Percentiles rank a stretch among this genome's conserved stretches.
These are phyloP conservation scores for Otocyon megalotis DNA, from an alignment of 2,113 vertebrate genomes.

Conservation along the genomic window DNA sequence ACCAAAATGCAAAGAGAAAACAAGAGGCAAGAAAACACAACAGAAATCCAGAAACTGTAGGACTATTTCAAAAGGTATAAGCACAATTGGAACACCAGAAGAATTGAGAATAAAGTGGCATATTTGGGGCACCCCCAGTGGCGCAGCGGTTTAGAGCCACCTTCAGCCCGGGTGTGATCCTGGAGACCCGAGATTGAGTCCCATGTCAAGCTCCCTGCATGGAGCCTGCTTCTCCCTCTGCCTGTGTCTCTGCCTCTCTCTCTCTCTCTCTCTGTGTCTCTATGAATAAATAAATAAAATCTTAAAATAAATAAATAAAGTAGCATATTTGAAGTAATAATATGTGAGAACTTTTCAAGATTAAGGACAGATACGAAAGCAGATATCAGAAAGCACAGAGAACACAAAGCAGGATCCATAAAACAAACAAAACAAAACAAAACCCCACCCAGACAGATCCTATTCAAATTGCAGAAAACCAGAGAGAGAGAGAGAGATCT, in stretches of 20 bases:
- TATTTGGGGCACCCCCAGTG: not conserved
- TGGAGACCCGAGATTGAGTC: too few relatives aligned
- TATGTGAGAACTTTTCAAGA: not conserved
- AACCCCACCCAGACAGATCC: not conserved
- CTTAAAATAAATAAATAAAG: not conserved
- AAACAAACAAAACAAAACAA: not conserved
- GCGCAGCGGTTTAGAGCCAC: too few relatives aligned
- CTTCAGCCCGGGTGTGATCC: too few relatives aligned
- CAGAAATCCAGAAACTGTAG: not conserved
- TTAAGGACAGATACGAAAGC: not conserved
- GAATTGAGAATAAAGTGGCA: not conserved
- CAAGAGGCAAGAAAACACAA: not conserved
- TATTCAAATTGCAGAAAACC: not conserved
- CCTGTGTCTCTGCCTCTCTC: too few relatives aligned
- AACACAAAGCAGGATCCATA: not conserved
- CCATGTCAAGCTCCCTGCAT: too few relatives aligned
- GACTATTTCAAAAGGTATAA: not conserved
- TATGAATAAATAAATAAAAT: too few relatives aligned
- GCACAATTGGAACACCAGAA: not conserved
- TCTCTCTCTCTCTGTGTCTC: too few relatives aligned
- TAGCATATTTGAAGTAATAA: not conserved
- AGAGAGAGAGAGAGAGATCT: not conserved
- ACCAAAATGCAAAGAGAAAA: not conserved
- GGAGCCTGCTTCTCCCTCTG: too few relatives aligned
- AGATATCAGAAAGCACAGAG: not conserved